Base-by-base conservation (phyloP, 2,113 vertebrate species). In the Ursus arctos region DNA sequence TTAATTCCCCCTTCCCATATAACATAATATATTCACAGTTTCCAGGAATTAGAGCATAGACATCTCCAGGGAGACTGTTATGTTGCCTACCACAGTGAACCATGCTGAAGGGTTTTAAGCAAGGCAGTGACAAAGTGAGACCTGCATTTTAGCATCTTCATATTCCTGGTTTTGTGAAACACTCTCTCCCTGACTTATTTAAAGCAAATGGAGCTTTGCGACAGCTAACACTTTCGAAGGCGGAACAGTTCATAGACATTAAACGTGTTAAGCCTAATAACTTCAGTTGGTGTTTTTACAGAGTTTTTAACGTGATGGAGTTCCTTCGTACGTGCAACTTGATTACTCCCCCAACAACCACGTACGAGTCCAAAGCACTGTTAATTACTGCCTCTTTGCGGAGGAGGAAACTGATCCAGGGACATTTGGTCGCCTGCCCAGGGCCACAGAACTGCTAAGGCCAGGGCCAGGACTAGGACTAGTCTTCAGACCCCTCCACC, bases 191-290 rank as follows among this genome's bases (percentile, higher is more conserved):
- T 87, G 80, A 93, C 22, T 94, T 76, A 86, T 61, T 89, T 86
- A 91, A 83, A 49, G 63, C 59, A 91, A 77, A 76, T 14, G 40
- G 57, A 40, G 14, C 55, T 96, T 92, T 88, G 28, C 33, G 16
- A 61, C 51, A 93, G 61, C 14, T 71, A 90, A 82, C 53, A 43
- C 36, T 91, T 87, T 26, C 59, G 53, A 94, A 79, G 86, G 15
- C 40, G 79, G 18, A 88, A 96, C 5, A 84, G 76, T 79, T 51
- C 55, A 86, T 71, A 83, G 47, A 59, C 87, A 93, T 67, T 93
- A 74, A 96, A 74, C 72, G 43, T 91, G 53, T 79, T 87, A 51
- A 86, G n/a, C 82, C 43, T 90, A 92, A 55, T 83, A 92, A 83
- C 80, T 57, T 51, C 19, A 71, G 59, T 9, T 31, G 63, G 15